Evolutionary conservation across 2,797 vertebrate genomes (phyloP), one percentile per base, ranked within the genome.

Genomic region (Vultur gryphus): DNA sequence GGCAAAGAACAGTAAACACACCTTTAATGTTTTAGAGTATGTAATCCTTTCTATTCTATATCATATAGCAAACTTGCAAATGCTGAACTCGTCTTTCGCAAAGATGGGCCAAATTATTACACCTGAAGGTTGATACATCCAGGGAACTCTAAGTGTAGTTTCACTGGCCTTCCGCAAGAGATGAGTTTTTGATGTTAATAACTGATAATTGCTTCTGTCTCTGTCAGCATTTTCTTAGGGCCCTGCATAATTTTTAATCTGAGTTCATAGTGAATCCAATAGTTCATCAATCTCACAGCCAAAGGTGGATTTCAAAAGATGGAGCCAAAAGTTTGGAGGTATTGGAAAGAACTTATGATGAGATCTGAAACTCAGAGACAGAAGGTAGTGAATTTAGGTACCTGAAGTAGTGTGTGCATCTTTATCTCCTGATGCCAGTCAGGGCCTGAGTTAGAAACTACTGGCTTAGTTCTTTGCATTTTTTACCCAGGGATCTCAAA

Each of bases 371-470:
- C 54, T 57, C 12, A 2, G n/a, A 43, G 52, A 12, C 11, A 67
- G 37, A 67, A 25, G 7, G 29, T 28, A 39, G 28, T 29, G 17
- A 61, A 24, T 55, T 57, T 29, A 62, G 29, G 23, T 46, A 15
- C 9, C 54, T 33, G 31, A 52, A 71, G 18, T 3, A 41, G 15
- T 3, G 24, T 3, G 1, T 1, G 0, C 23, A 37, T 41, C 11
- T 54, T 71, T 65, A 24, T 72, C 62, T 82, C 39, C 11, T 73
- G 70, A n/a, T 46, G 23, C 6, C 43, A 66, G 23, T 76, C 33
- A 70, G 62, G 15, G 39, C 25, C 21, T 33, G 58, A 80, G 21
- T 37, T 69, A 54, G 51, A 73, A 92, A 79, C 31, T 58, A 20
- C 5, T 5, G 15, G 48, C 8, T 57, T 51, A 31, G n/a, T 61